Evolutionary conservation across 2,113 vertebrate genomes (phyloP), one percentile per base, ranked within the genome.

Genomic region (Salvelinus namaycush): DNA sequence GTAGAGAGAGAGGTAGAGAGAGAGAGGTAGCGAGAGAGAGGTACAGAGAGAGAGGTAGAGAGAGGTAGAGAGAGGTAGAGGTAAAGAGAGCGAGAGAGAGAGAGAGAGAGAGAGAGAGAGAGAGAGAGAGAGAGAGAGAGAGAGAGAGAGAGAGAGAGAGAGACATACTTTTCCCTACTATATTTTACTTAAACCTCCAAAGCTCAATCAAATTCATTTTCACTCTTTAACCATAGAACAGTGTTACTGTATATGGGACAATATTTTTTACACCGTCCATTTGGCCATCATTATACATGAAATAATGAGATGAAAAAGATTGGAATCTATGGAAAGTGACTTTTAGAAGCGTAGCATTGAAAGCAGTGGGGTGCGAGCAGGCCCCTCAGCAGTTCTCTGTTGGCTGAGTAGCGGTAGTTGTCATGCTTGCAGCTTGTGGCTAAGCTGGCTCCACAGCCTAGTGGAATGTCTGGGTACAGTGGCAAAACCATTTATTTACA

Each of bases 401-500:
- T 60, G 18, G 59, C 59, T 62, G n/a, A 20, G n/a, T 16, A 11
- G 59, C 8, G n/a, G n/a, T 20, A 22, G 59, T 24, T 62, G 59
- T 62, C 24, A 62, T 2, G n/a, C 59, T 62, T 11, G 59, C 59
- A 62, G n/a, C 59, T 22, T 62, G 59, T 62, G 59, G 59, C 59
- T 62, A 62, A 24, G 59, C 59, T 62, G n/a, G 59, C 59, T 62
- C 59, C n/a, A 62, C 20, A 62, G 18, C 7, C 59, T 62, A 11
- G 18, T n/a, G 16, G 59, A 62, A 62, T 62, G n/a, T 62, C 59
- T 62, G 59, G 16, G n/a, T 22, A 22, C 59, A 62, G 59, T 24
- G 59, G 59, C 59, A 62, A 62, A 62, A 62, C 59, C 59, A 24
- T 62, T 62, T 62, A 62, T 62, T 62, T 62, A 62, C 59, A 62